Evolutionary conservation across 2,113 vertebrate genomes (phyloP).

Genomic region (Capreolus pygargus): DNA sequence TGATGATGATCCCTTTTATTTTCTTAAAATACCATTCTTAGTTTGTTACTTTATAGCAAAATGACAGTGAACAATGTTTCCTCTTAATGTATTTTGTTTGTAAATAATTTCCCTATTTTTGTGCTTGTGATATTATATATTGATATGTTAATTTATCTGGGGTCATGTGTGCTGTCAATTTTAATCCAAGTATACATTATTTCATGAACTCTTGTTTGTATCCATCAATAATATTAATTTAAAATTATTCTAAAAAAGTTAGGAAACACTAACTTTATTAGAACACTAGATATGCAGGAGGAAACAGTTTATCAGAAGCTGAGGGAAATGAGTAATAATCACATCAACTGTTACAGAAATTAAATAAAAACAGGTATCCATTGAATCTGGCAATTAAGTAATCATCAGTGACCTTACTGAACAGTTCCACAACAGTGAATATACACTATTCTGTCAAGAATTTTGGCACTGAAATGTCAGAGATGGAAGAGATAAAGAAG

Average conservation of each 20-base stretch:
- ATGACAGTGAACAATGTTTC: neutral
- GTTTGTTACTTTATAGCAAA: neutral
- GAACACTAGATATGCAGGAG: neutral
- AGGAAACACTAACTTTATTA: neutral
- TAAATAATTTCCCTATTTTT: neutral
- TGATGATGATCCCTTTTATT: conserved; percentile 8
- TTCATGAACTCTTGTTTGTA: conserved; percentile 21
- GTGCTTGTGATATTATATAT: neutral
- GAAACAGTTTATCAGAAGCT: neutral
- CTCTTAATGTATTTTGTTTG: neutral
- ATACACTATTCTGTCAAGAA: conserved; percentile 4
- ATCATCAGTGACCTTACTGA: conserved; percentile 16
- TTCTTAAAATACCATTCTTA: neutral
- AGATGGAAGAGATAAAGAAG: neutral
- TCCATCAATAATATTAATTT: neutral
- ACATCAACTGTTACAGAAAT: neutral
- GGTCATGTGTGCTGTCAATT: neutral
- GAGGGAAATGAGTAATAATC: neutral
- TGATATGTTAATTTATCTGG: conserved; percentile 4
- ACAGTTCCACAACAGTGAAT: neutral
- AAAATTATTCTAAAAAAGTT: conserved; percentile 30
- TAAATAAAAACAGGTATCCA: conserved; percentile 25
- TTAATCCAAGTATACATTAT: conserved; percentile 7
- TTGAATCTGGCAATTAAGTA: conserved; percentile 21
- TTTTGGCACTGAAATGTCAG: conserved; percentile 12